Evolutionary conservation across 2,888 invertebrate species (phyloP), one percentile per base, ranked within the genome.

Genomic region (Eupithecia inturbata): DNA sequence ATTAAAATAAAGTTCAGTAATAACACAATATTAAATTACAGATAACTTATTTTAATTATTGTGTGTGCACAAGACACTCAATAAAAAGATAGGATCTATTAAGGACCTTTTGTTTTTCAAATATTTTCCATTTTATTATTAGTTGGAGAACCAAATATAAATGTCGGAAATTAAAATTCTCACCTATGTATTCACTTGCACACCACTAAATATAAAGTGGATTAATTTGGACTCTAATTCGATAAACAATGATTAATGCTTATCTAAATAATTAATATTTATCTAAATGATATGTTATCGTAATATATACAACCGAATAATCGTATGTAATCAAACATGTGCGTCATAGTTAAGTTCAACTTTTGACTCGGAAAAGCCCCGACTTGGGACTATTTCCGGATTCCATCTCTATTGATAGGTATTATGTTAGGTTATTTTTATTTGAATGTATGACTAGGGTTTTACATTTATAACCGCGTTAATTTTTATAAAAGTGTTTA

Each of bases 121-220:
- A 53, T 22, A 53, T 53, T 22, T 53, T 53, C 53, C 22, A 12
- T 22, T 53, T 22, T 10, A 22, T 22, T n/a, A 10, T 22, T 53
- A 22, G 2, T 53, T 53, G 22, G 10, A 53, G 53, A 53, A 12
- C 22, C 10, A 3, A 53, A 60, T 60, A 60, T 28, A 1, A 7
- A 31, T 31, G 6, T n/a, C 7, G n/a, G 6, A 71, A 70, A 70
- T 64, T 22, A 22, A 79, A 80, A 77, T 26, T 84, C 85, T 82
- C 76, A 78, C 80, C 75, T 64, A 67, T 81, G 86, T 85, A 85
- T 85, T 85, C 78, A 84, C 85, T 70, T 72, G 77, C 63, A 76
- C 82, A 82, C 81, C 71, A 80, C 78, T 68, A 73, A 49, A 74
- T 36, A 75, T 39, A 39, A 72, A 85, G 82, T 85, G 76, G 75